Evolutionary conservation across 2,113 vertebrate species (phyloP), one percentile per base, ranked within the genome.

Genomic region (Sapajus apella): DNA sequence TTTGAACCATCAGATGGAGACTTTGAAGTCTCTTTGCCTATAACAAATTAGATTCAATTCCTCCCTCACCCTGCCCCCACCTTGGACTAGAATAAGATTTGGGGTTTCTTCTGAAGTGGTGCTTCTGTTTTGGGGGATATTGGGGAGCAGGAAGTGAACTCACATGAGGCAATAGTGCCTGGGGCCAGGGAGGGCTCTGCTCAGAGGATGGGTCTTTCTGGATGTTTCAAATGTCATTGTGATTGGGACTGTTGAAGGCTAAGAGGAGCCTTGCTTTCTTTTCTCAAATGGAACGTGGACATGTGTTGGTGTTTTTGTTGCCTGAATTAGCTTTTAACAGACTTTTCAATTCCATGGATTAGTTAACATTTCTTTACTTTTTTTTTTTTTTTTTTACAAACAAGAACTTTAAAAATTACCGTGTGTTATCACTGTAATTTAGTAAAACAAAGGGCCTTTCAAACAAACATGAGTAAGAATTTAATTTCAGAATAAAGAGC

Each of bases 1-100:
- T 98, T 98, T 98, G 98, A 97, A 95, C 98, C 0, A 0, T 95
- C 73, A 3, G 0, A 94, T 88, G 88, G 85, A 85, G 89, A 84
- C 97, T 98, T 98, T 98, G 98, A 98, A 98, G 97, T 98, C 94
- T 98, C 94, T 95, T 97, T 96, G 92, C 95, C 86, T 97, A 5
- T 96, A 97, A 98, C 92, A 90, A 92, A 88, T 77, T 96, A 95
- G 84, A 98, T 96, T 98, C 97, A 37, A 32, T 91, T 93, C 96
- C 95, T 96, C 70, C 88, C 72, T 97, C 7, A 8, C 18, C 32
- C 80, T 50, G 4, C 50, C 20, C 56, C 30, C 23, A 52, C n/a
- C 97, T 97, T 92, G 97, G 83, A 92, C n/a, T 96, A 87, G 81
- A 96, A 94, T 90, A 89, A 96, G 83, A 58, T 90, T 97, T 97